Evolutionary conservation across 2,797 vertebrate genomes (phyloP).

Genomic region (Tokudaia tokunoshimensis): DNA sequence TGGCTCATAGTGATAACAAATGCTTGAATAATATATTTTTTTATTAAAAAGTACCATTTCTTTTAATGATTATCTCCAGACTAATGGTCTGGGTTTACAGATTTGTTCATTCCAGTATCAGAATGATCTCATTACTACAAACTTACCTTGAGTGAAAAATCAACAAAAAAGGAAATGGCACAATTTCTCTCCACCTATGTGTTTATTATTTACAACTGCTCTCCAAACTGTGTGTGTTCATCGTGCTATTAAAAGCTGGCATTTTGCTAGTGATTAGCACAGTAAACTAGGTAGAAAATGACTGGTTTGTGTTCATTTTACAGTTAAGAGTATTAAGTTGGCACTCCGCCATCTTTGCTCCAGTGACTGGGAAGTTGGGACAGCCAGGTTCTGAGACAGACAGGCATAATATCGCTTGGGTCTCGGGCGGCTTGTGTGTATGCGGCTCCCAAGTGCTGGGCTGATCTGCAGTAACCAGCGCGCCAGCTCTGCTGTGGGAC

Average conservation of each 20-base stretch:
- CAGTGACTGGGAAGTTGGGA: no score
- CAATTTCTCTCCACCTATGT: not conserved
- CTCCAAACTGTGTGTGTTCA: not conserved
- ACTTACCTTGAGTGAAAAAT: not conserved
- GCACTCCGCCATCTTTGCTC: no score
- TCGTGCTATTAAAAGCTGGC: not conserved
- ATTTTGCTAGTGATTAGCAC: not conserved
- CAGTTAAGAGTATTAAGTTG: not conserved
- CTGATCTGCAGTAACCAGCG: no score
- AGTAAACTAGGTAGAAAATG: slow-evolving; percentile 31
- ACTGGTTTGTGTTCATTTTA: not conserved
- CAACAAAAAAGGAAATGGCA: not conserved
- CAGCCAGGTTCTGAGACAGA: no score
- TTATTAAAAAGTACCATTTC: not conserved
- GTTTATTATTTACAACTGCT: slow-evolving; percentile 26
- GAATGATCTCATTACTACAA: not conserved
- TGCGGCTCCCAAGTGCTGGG: no score
- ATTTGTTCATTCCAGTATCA: not conserved
- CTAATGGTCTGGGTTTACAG: not conserved
- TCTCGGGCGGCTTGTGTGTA: no score
- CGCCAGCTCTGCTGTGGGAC: no score
- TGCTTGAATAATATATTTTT: not conserved
- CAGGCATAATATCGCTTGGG: no score
- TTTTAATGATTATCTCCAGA: not conserved
- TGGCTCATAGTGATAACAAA: not conserved